phyloP scores from a whole-genome alignment of 2,113 vertebrate genomes.

The Perccottus glenii region DNA sequence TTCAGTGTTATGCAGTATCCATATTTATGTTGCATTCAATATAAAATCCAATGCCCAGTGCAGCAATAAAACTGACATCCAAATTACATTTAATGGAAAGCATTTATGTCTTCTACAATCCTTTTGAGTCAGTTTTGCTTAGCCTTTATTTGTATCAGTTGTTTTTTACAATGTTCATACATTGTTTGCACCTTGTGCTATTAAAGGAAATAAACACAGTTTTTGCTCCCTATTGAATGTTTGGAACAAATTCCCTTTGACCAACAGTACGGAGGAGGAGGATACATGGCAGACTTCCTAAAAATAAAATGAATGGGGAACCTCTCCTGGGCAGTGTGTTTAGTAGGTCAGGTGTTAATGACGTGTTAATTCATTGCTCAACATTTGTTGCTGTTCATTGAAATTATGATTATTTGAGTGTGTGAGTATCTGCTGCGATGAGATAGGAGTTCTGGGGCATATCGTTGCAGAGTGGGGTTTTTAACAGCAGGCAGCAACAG shows the following conservation, averaged over 20 bases:
- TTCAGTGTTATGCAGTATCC: not conserved
- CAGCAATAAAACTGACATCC: not conserved
- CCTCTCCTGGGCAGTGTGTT: slow-evolving; percentile 15
- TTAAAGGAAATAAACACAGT: slow-evolving; percentile 60
- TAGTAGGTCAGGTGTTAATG: slow-evolving; percentile 55
- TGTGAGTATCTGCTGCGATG: slow-evolving; percentile 43
- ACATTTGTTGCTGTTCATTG: slow-evolving; percentile 44
- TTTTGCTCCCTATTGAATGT: slow-evolving; percentile 38
- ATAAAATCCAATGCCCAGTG: slow-evolving; percentile 1
- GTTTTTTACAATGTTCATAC: slow-evolving; percentile 35
- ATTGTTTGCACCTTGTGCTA: slow-evolving; percentile 50
- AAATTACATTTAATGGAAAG: slow-evolving; percentile 24
- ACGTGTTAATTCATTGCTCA: slow-evolving; percentile 60
- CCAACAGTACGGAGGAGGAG: slow-evolving; percentile 34
- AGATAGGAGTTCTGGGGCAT: slow-evolving; percentile 25
- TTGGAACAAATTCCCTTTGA: slow-evolving; percentile 30
- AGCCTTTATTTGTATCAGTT: slow-evolving; percentile 51
- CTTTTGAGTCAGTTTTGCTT: slow-evolving; percentile 33
- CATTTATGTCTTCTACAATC: slow-evolving; percentile 4
- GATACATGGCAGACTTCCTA: slow-evolving; percentile 7
- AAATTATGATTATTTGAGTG: slow-evolving; percentile 31
- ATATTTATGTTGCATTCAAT: slow-evolving; percentile 6
- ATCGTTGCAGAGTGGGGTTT: slow-evolving; percentile 27
- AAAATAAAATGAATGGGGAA: not conserved
- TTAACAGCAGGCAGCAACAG: slow-evolving; percentile 60